Evolutionary conservation across 2,113 vertebrate species (phyloP), one percentile per base, ranked within the genome.

Genomic region (Cyrtonyx montezumae): DNA sequence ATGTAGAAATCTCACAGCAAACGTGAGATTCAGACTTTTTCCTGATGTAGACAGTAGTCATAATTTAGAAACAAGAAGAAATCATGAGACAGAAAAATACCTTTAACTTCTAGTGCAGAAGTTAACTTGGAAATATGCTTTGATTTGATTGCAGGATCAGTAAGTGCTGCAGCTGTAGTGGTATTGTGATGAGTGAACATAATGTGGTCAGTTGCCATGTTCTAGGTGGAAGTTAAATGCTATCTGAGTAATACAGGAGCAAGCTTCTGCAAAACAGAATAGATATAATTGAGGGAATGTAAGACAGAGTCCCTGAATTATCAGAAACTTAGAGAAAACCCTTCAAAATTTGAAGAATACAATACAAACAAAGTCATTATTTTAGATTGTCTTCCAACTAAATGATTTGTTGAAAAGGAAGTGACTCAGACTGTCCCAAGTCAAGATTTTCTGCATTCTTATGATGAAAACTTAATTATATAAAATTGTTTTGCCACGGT

Each of bases 21-120:
- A 91, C 84, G 16, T 87, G 89, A 79, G 59, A 89, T 92, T 92
- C 84, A 59, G 59, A 74, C 49, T 93, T 79, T 32, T 91, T 92
- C 49, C 76, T 95, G 82, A 87, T 85, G 34, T 73, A 65, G n/a
- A 59, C 92, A 91, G 87, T 93, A 48, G 55, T 87, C 13, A 46
- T 91, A 82, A 85, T 40, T 40, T 13, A 40, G 40, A 40, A 40
- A 40, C 40, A 40, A 40, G 40, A 40, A 40, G 40, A 40, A 40
- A 40, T 40, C 40, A 40, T 40, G 40, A 40, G 40, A 40, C 40
- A 40, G 40, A 40, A 40, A 40, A 40, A 84, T 4, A 76, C 15
- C 45, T 22, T 92, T 88, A 84, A 71, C 37, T 79, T 81, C 15
- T 78, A 21, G 51, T 26, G 51, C 7, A 22, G 19, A 61, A 1